Conservation (phyloP, 2,797 vertebrate genomes). For the Enteromius mattozi region DNA sequence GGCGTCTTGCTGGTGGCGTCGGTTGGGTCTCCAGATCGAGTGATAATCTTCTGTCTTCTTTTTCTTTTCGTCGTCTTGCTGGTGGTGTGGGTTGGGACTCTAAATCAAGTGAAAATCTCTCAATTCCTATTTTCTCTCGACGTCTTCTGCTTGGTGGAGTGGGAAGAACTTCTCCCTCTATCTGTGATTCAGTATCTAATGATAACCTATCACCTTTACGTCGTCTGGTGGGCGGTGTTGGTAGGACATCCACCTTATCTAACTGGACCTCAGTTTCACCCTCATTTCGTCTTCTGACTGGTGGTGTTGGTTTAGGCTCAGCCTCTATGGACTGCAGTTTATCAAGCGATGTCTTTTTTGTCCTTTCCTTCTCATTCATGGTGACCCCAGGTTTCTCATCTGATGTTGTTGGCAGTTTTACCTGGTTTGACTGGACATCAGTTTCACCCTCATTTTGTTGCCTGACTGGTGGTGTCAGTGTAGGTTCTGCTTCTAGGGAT, state of each 20-base stretch:
- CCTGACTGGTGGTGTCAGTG: slow-evolving; percentile 30
- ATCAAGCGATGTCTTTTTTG: background rate
- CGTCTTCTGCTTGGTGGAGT: slow-evolving; percentile 48
- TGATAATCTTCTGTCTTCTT: slow-evolving; percentile 11
- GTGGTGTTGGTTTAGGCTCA: slow-evolving; percentile 31
- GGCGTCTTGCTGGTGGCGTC: background rate
- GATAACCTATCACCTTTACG: slow-evolving; percentile 19
- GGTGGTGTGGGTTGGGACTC: slow-evolving; percentile 33
- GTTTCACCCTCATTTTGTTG: slow-evolving; percentile 22
- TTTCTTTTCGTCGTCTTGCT: slow-evolving; percentile 6
- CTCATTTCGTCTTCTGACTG: slow-evolving; percentile 33
- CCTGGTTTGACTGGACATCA: slow-evolving; percentile 12
- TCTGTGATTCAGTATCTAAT: slow-evolving; percentile 25
- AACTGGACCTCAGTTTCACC: slow-evolving; percentile 14
- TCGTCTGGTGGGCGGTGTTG: slow-evolving; percentile 33
- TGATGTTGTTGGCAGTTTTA: background rate
- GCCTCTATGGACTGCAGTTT: background rate
- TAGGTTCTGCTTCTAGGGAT: background rate
- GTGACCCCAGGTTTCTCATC: background rate
- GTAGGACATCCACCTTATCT: slow-evolving; percentile 9
- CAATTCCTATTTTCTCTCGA: slow-evolving; percentile 21
- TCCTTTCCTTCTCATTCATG: background rate
- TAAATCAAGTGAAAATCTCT: slow-evolving; percentile 39
- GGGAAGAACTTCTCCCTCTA: slow-evolving; percentile 40
- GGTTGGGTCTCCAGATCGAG: slow-evolving; percentile 30